Evolutionary conservation across 2,797 vertebrate species (phyloP).

Genomic region (Pyrocephalus nanus): DNA sequence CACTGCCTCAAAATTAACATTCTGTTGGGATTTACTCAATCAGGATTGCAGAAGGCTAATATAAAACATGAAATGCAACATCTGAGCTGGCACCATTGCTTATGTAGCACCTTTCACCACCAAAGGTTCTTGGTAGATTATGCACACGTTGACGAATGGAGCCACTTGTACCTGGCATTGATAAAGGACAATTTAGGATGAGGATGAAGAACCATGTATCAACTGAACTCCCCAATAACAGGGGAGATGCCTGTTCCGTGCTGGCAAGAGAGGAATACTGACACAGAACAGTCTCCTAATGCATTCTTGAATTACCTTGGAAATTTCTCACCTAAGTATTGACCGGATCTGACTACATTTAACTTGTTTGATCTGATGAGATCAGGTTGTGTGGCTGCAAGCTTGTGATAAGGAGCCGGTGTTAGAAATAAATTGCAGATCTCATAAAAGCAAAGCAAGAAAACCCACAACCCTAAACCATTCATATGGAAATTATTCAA

Average conservation of each 20-base stretch:
- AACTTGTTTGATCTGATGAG: constrained; percentile 24
- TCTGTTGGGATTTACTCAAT: not conserved
- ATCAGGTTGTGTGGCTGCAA: constrained; percentile 13
- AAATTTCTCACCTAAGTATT: constrained; percentile 21
- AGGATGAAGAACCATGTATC: not conserved
- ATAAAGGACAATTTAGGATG: not conserved
- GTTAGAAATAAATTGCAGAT: not conserved
- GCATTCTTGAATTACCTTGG: not conserved
- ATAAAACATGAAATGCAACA: not conserved
- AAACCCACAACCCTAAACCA: not conserved
- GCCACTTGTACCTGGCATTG: not conserved
- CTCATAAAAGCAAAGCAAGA: constrained; percentile 11
- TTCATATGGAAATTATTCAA: not conserved
- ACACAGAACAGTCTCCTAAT: not conserved
- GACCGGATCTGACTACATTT: not conserved
- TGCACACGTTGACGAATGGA: not conserved
- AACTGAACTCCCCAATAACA: not conserved
- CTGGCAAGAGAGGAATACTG: not conserved
- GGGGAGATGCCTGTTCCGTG: not conserved
- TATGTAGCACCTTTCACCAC: not conserved
- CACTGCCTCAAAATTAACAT: not conserved
- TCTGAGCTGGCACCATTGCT: not conserved
- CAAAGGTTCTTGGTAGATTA: not conserved
- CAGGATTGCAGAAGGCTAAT: not conserved
- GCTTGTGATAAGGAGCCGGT: constrained; percentile 29